Evolutionary conservation across 2,797 vertebrate genomes (phyloP).

Genomic region (Staurois parvus): DNA sequence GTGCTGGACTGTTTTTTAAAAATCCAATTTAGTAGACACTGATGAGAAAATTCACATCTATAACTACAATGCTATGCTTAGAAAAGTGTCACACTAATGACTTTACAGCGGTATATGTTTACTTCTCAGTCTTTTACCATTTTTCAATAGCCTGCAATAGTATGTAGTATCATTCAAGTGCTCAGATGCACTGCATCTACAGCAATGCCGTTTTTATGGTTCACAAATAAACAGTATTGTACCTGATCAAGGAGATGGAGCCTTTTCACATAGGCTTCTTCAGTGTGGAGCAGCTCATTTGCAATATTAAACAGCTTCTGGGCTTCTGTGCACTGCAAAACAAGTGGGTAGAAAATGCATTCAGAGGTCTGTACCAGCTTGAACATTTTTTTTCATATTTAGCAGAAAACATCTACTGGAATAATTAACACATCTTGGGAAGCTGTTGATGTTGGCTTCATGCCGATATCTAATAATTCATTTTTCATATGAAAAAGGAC

Average conservation of each 20-base stretch:
- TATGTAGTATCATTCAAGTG: not conserved
- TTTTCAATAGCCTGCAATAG: too few species aligned
- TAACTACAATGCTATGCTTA: too few species aligned
- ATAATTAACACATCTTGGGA: not conserved
- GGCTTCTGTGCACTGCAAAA: slow-evolving; percentile 83
- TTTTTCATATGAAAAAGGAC: too few species aligned
- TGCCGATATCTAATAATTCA: not conserved
- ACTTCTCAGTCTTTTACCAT: too few species aligned
- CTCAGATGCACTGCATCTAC: not conserved
- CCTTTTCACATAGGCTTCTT: slow-evolving; percentile 93
- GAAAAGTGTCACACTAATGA: too few species aligned
- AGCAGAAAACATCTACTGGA: not conserved
- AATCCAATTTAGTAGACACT: too few species aligned
- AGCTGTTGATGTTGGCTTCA: not conserved
- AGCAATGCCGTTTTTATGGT: not conserved
- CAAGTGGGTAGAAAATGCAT: slow-evolving; percentile 11
- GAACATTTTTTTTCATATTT: not conserved
- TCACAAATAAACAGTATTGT: slow-evolving; percentile 37
- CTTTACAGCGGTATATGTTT: too few species aligned
- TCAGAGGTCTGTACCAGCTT: not conserved
- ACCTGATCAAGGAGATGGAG: slow-evolving; percentile 98
- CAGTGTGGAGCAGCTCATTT: slow-evolving; percentile 93
- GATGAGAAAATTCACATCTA: too few species aligned
- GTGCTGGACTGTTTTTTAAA: too few species aligned
- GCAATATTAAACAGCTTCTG: slow-evolving; percentile 94